Evolutionary conservation across 1,140 invertebrate genomes (phyloP).

Genomic region (Ceratosolen solmsi): DNA sequence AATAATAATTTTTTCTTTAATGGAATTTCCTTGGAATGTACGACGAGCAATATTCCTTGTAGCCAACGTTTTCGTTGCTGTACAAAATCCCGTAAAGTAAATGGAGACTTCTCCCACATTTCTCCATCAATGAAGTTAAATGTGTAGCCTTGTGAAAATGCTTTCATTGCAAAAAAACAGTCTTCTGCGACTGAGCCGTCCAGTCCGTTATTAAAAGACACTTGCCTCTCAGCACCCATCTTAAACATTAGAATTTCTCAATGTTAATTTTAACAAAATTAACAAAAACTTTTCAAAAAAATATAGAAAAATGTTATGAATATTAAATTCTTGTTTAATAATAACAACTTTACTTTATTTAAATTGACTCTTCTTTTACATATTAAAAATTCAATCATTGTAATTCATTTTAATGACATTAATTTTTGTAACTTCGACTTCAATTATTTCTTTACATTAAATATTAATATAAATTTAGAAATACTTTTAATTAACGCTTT

Average conservation of each 20-base stretch:
- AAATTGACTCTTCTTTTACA: too few species aligned
- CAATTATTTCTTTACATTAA: too few species aligned
- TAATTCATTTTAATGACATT: too few species aligned
- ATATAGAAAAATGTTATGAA: too few species aligned
- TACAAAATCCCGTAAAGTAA: constrained; percentile 94
- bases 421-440: too few species aligned
- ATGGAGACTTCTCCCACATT: constrained; percentile 98
- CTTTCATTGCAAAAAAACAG: constrained; percentile 96
- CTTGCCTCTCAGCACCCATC: constrained; percentile 89
- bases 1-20: constrained; percentile 87
- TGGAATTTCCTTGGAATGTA: constrained; percentile 91
- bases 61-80: constrained; percentile 97
- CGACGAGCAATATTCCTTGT: constrained; percentile 95
- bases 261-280: not conserved
- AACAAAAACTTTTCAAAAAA: too few species aligned
- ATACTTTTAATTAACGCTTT: too few species aligned
- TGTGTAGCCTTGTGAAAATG: constrained; percentile 86
- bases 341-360: too few species aligned
- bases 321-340: too few species aligned
- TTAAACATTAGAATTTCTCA: constrained; percentile 66
- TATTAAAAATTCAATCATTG: too few species aligned
- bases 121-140: constrained; percentile 97
- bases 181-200: constrained; percentile 98
- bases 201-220: constrained; percentile 95
- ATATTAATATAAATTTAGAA: too few species aligned